These are phyloP conservation scores for Brachylomia viminalis DNA, from an alignment of 2,888 invertebrate genomes.

Conservation along the genomic window DNA sequence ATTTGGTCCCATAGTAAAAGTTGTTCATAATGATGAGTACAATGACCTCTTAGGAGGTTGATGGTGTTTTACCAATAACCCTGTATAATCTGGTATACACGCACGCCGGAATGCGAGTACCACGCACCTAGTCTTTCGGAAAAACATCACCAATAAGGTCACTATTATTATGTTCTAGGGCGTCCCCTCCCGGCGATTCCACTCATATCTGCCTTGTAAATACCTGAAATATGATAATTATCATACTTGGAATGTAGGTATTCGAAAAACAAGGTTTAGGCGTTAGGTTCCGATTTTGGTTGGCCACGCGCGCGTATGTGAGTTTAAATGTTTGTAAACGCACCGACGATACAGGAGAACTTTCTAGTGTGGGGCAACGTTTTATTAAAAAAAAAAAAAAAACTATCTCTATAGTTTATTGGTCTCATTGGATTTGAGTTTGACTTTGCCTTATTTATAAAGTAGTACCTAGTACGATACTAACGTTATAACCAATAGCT, in stretches of 20 bases:
- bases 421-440: neutral
- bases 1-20: too few species aligned
- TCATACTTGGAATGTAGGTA: too few species aligned
- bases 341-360: too few species aligned
- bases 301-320: neutral
- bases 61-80: too few species aligned
- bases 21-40: too few species aligned
- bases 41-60: too few species aligned
- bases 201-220: neutral
- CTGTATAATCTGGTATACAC: too few species aligned
- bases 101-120: too few species aligned
- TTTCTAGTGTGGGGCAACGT: too few species aligned
- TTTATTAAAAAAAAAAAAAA: too few species aligned
- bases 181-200: neutral
- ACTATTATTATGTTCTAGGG: neutral
- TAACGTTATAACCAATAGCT: constrained; percentile 1
- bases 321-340: too few species aligned
- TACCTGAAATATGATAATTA: neutral
- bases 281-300: neutral
- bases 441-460: neutral
- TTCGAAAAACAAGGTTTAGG: neutral
- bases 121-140: too few species aligned
- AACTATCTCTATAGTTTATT: neutral
- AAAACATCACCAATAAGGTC: neutral
- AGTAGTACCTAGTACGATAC: neutral